Base-by-base conservation (phyloP, 2,797 vertebrate species). In the Pachyuromys duprasi region DNA sequence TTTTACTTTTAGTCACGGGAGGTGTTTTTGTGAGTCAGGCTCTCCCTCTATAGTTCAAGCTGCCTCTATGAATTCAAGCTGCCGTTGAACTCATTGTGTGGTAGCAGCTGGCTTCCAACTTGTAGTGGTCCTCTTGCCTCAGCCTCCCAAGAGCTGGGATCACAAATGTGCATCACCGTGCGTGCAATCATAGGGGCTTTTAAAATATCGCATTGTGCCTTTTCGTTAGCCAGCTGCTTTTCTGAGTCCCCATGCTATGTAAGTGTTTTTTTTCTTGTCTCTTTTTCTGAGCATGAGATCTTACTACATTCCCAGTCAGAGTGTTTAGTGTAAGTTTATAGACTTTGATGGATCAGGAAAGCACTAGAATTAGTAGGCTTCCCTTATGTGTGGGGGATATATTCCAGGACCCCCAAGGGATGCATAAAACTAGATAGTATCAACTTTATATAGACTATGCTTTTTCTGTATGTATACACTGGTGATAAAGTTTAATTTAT, bases 141-240 rank as follows among this genome's bases (percentile, higher is more conserved):
- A 60, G 39, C 57, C 42, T 63, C 39, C 12, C 8, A 24, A 89
- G 70, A 17, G 55, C 28, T 26, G 70, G 70, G 39, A 26, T 33
- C 70, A 45, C 36, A 31, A 62, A 62, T n/a, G 55, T 9, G 28
- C 36, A 11, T n/a, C 28, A n/a, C 39, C 72, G 11, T 24, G 18
- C 39, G 12, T 49, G 9, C 49, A 36, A 4, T 70, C 62, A 0
- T 3, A 4, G 26, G 72, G 62, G 9, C 72, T 94, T 90, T 63
- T 69, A 60, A 69, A 20, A 17, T 91, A n/a, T 86, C 55, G 11
- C 18, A 14, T 0, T 57, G 42, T 53, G 31, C 86, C 76, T 94
- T 83, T 91, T 82, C 60, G 86, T 62, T 90, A 20, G 26, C 55
- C 84, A 89, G 53, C 89, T 87, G 60, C n/a, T 90, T 94, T 87